A percentile compares a stretch with the other conserved stretches of the same genome.
phyloP scores from a whole-genome alignment of 2,113 vertebrate genomes.

The Mustela nigripes region DNA sequence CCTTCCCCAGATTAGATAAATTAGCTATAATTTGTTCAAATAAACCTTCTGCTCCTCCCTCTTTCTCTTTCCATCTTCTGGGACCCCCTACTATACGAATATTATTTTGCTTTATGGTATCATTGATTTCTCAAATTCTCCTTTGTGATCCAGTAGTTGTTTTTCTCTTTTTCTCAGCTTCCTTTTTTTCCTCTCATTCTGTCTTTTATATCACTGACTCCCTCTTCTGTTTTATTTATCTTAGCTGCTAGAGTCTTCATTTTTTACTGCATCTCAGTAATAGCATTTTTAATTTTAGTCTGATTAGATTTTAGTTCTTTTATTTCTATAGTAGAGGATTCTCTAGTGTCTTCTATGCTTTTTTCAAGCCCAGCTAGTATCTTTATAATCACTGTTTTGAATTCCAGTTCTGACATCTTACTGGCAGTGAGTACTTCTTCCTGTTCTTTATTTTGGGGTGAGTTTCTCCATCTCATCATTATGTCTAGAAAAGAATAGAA shows the following conservation, averaged over 20 bases:
- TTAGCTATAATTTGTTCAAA: not conserved
- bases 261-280: not conserved
- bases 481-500: not conserved
- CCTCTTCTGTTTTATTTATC: not conserved
- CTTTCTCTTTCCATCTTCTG: not conserved
- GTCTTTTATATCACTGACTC: not conserved
- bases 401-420: not conserved
- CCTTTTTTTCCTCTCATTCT: not conserved
- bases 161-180: not conserved
- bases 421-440: not conserved
- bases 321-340: not conserved
- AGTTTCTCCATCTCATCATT: not conserved
- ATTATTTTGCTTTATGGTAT: not conserved
- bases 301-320: not conserved
- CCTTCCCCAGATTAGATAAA: not conserved
- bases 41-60: not conserved
- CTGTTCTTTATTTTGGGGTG: not conserved
- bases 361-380: not conserved
- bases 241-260: not conserved
- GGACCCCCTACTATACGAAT: not conserved
- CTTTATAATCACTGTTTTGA: not conserved
- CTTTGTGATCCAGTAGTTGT: not conserved
- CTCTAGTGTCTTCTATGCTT: not conserved
- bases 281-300: not conserved
- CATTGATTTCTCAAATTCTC: not conserved